Percentiles rank a stretch among this genome's conserved stretches.
These are phyloP conservation scores for Lampris megalopsis DNA, from an alignment of 2,113 vertebrate genomes.

Conservation along the genomic window DNA sequence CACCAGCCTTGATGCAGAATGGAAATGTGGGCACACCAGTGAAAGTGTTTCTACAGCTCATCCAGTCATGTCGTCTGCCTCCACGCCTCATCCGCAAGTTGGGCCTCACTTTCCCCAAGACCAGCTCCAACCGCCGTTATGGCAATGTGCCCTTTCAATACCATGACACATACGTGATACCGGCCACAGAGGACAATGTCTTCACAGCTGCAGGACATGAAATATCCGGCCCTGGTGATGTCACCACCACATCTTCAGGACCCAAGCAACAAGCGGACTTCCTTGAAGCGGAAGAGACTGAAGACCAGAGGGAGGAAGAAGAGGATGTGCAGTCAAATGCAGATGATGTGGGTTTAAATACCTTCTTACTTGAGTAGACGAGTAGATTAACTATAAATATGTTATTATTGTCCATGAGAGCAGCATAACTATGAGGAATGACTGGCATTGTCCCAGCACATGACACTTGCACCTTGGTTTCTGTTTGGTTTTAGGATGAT, in stretches of 20 bases:
- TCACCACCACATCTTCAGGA: conserved; percentile 12
- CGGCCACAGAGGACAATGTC: conserved; percentile 81
- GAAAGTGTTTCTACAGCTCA: conserved; percentile 90
- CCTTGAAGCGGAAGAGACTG: conserved; percentile 29
- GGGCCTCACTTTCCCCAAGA: conserved; percentile 90
- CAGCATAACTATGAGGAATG: background rate
- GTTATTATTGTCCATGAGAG: background rate
- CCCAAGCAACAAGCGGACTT: conserved; percentile 1
- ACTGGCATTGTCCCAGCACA: background rate
- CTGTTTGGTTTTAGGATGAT: conserved; percentile 76
- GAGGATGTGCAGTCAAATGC: conserved; percentile 77
- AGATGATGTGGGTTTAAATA: conserved; percentile 86
- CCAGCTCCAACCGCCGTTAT: conserved; percentile 88
- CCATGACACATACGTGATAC: conserved; percentile 68
- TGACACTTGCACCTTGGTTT: background rate
- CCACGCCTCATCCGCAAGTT: conserved; percentile 89
- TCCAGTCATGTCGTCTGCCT: conserved; percentile 92
- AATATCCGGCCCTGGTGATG: conserved; percentile 78
- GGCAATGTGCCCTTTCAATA: conserved; percentile 93
- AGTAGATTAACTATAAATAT: background rate
- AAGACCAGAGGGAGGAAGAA: conserved; percentile 40
- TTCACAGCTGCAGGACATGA: conserved; percentile 90
- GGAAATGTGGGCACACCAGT: conserved; percentile 95
- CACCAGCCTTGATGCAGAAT: conserved; percentile 89
- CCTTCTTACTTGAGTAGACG: background rate